Evolutionary conservation across 2,113 vertebrate genomes (phyloP).

Genomic region (Daphoenositta chrysoptera): DNA sequence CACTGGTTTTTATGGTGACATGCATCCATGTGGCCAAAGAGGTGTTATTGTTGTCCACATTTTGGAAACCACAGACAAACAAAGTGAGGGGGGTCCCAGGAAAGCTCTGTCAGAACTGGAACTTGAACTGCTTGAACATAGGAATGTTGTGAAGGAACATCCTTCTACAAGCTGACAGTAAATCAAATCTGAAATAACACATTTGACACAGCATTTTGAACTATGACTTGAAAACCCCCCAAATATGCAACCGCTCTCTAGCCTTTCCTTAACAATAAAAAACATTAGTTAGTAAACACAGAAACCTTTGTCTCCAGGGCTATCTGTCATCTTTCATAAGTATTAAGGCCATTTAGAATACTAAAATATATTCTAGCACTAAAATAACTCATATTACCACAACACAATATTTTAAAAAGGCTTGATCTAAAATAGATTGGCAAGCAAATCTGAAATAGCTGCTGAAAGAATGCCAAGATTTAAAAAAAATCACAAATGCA

Average conservation of each 20-base stretch:
- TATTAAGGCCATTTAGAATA: constrained; percentile 18
- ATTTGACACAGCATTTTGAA: neutral
- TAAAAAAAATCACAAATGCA: constrained; percentile 7
- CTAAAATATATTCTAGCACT: constrained; percentile 29
- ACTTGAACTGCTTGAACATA: neutral
- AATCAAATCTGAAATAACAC: neutral
- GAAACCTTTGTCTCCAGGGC: neutral
- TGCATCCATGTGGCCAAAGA: neutral
- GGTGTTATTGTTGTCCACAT: neutral
- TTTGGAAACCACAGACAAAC: neutral
- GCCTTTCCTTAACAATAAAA: neutral
- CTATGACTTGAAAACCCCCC: neutral
- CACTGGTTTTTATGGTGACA: neutral
- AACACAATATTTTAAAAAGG: constrained; percentile 3
- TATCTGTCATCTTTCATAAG: constrained; percentile 33
- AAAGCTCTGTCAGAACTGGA: neutral
- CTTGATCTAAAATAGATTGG: constrained; percentile 37
- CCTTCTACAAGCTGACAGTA: neutral
- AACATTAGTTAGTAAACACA: neutral
- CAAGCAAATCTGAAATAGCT: constrained; percentile 53
- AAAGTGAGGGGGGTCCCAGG: neutral
- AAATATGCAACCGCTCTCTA: neutral
- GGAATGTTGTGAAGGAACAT: neutral
- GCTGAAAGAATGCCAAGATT: constrained; percentile 27
- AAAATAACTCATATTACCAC: constrained; percentile 26